Evolutionary conservation across 2,797 vertebrate species (phyloP).

Genomic region (Zalophus californianus): DNA sequence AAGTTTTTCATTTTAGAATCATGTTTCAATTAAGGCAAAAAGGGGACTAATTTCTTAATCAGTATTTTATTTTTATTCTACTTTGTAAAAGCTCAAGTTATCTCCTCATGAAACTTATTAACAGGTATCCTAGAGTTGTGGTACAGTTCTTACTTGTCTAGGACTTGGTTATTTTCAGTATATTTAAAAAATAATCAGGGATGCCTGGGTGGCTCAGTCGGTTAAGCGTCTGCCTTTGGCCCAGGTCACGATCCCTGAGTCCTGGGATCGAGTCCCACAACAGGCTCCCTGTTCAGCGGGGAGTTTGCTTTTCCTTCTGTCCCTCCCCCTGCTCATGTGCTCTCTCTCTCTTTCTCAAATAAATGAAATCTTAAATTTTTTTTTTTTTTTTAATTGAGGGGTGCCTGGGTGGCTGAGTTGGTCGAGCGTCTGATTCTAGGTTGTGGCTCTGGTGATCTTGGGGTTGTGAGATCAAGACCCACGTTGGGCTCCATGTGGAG

Average conservation of each 20-base stretch:
- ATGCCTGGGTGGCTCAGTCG: neutral
- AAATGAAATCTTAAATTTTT: too few relatives aligned
- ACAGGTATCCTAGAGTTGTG: neutral
- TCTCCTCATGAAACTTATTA: neutral
- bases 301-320: neutral
- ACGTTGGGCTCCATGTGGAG: neutral
- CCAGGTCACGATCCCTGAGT: neutral
- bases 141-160: neutral
- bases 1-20: constrained; percentile 28
- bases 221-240: neutral
- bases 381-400: neutral
- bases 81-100: neutral
- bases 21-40: constrained; percentile 29
- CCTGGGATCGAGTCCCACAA: neutral
- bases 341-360: neutral
- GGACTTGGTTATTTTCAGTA: neutral
- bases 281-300: neutral
- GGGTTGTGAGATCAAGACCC: neutral
- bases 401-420: neutral
- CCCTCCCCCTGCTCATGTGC: neutral
- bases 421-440: neutral
- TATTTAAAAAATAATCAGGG: neutral
- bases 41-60: neutral
- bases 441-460: neutral
- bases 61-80: constrained; percentile 27